A percentile compares a stretch with the other conserved stretches of the same genome.
These are phyloP conservation scores for Ormyrus rosae DNA, from an alignment of 2,888 invertebrate species.

Conservation along the genomic window DNA sequence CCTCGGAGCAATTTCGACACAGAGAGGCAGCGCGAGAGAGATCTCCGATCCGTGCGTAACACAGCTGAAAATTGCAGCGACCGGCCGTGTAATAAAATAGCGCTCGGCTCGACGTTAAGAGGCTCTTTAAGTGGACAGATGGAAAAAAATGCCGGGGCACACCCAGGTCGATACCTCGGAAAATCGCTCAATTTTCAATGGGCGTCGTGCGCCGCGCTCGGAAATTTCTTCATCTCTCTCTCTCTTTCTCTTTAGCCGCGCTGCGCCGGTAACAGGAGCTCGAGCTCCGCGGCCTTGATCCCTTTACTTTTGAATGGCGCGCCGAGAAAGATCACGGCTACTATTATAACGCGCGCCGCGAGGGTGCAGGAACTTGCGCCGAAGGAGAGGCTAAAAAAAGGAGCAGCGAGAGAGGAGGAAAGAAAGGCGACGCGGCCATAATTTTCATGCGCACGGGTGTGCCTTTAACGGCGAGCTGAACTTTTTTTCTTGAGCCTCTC, in stretches of 20 bases:
- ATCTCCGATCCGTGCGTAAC: too few relatives aligned
- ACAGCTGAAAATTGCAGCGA: too few relatives aligned
- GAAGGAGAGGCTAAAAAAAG: background rate
- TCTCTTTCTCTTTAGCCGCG: constrained; percentile 5
- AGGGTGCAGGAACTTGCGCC: constrained; percentile 5
- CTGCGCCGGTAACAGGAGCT: constrained; percentile 43
- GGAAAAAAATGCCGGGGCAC: too few relatives aligned
- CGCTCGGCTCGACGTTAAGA: too few relatives aligned
- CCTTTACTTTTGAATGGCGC: constrained; percentile 19
- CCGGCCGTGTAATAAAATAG: too few relatives aligned
- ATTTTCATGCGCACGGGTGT: constrained; percentile 42
- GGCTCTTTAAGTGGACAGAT: too few relatives aligned
- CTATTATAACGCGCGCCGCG: background rate
- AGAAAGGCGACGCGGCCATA: constrained; percentile 35
- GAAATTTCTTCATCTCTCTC: constrained; percentile 14
- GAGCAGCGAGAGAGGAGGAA: constrained; percentile 1
- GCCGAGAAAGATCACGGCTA: constrained; percentile 50
- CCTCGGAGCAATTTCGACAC: too few relatives aligned
- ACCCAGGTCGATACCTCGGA: too few relatives aligned
- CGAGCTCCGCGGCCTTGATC: constrained; percentile 48
- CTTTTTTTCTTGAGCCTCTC: background rate
- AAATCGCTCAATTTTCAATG: constrained; percentile 46
- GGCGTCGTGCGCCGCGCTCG: background rate
- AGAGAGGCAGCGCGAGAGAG: too few relatives aligned
- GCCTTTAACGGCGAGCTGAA: background rate